phyloP scores from a whole-genome alignment of 1,140 invertebrate genomes.

The Plectus sambesii region DNA sequence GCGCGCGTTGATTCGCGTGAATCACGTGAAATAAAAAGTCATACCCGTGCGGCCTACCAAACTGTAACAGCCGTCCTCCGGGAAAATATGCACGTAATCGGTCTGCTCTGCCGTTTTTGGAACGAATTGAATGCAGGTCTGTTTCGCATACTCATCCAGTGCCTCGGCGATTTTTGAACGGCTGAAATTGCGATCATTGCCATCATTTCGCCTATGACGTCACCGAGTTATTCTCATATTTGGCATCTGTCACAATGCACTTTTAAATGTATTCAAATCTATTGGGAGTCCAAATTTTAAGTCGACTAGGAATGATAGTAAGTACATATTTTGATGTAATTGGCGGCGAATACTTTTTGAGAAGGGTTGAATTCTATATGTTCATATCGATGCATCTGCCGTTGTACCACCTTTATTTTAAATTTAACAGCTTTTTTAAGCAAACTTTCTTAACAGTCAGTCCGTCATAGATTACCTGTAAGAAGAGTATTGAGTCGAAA shows the following conservation, averaged over 20 bases:
- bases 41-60: constrained; percentile 28
- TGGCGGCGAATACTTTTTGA: constrained; percentile 6
- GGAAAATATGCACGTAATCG: constrained; percentile 33
- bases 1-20: background rate
- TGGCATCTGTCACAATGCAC: too few species aligned
- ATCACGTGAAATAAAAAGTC: background rate
- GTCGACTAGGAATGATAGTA: constrained; percentile 4
- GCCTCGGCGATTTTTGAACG: constrained; percentile 32
- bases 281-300: too few species aligned
- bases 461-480: too few species aligned
- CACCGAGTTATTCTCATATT: too few species aligned
- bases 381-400: too few species aligned
- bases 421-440: too few species aligned
- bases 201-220: too few species aligned
- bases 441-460: too few species aligned
- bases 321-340: constrained; percentile 6
- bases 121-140: constrained; percentile 31
- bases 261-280: too few species aligned
- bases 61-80: constrained; percentile 34
- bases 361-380: constrained; percentile 20
- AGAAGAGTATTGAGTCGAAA: constrained; percentile 20
- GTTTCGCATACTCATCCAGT: constrained; percentile 27
- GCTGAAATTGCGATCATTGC: too few species aligned
- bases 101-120: constrained; percentile 30
- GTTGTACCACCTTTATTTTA: too few species aligned